Base-by-base conservation (phyloP, 2,113 vertebrate genomes). In the Burhinus oedicnemus region DNA sequence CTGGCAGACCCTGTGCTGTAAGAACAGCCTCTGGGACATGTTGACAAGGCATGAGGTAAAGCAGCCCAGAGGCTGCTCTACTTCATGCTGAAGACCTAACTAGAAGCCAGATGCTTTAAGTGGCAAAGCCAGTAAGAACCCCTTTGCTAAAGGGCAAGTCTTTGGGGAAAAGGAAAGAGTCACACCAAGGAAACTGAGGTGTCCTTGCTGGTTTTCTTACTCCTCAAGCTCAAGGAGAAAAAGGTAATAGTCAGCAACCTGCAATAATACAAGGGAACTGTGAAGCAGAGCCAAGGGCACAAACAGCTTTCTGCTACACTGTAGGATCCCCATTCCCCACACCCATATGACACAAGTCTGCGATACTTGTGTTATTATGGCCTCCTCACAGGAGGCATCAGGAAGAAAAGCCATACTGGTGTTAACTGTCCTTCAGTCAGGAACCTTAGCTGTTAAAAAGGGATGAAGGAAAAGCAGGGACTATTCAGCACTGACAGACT, bases 1-100 rank as follows among this genome's bases (percentile, higher is more conserved):
- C 88, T 94, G 90, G 95, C 93, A 97, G 90, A 82, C 78, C 90
- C 70, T 57, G 47, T 32, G 81, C 89, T 90, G 61, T 68, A 65
- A 82, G 89, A 79, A 69, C 74, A 82, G 84, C 75, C 78, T 49
- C 75, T 69, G 69, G 65, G 96, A 88, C 0, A 0, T 61, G 81
- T 19, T 82, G 90, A 94, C 93, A 90, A 93, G 66, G 92, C 74
- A 13, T 30, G 82, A 83, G 68, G 85, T 92, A 83, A 83, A 92
- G 82, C 66, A 90, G 85, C 62, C 45, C 71, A 74, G 85, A 69
- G 66, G 68, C 82, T 1, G 1, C 68, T 72, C 84, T 32, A 6
- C 92, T 92, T 76, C 52, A 21, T 32, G 40, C 65, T 36, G 38
- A 45, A 91, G 68, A 71, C 18, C 51, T 25, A 76, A 66, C 54